Conservation (phyloP, 2,797 vertebrate genomes). For the Antrozous pallidus region DNA sequence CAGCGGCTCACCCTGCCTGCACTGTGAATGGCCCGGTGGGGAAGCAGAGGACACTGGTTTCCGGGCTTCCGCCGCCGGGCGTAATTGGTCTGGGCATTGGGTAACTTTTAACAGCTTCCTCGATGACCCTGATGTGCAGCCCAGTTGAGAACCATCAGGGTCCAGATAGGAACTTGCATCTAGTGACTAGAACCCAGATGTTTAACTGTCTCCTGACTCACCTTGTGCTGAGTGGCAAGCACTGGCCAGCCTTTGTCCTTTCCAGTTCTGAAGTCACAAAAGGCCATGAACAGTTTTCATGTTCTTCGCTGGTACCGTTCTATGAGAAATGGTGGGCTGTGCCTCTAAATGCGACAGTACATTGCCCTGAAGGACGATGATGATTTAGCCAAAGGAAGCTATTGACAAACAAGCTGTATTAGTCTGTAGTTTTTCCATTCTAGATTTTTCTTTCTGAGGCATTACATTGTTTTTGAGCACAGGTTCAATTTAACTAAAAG, state of each 20-base stretch:
- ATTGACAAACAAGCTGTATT: background rate
- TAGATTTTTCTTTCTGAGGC: constrained; percentile 8
- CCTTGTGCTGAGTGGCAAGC: background rate
- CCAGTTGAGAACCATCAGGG: background rate
- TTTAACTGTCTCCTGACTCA: background rate
- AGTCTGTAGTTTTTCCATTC: background rate
- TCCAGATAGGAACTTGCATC: background rate
- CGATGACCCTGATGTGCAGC: background rate
- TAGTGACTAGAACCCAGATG: background rate
- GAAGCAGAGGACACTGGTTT: background rate
- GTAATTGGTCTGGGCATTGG: background rate
- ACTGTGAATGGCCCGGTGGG: background rate
- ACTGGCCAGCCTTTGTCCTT: constrained; percentile 13
- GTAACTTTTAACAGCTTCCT: constrained; percentile 10
- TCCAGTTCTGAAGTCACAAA: constrained; percentile 22
- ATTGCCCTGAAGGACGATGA: background rate
- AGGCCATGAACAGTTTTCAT: background rate
- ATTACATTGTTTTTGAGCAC: constrained; percentile 32
- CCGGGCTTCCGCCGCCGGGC: background rate
- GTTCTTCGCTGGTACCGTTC: constrained; percentile 3
- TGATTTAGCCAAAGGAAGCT: constrained; percentile 42
- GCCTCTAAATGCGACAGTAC: constrained; percentile 3
- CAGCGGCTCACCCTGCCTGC: background rate
- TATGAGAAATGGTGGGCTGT: background rate
- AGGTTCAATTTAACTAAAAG: constrained; percentile 1